phyloP scores from a whole-genome alignment of 2,113 vertebrate genomes.

The Ptychochromis oligacanthus region DNA sequence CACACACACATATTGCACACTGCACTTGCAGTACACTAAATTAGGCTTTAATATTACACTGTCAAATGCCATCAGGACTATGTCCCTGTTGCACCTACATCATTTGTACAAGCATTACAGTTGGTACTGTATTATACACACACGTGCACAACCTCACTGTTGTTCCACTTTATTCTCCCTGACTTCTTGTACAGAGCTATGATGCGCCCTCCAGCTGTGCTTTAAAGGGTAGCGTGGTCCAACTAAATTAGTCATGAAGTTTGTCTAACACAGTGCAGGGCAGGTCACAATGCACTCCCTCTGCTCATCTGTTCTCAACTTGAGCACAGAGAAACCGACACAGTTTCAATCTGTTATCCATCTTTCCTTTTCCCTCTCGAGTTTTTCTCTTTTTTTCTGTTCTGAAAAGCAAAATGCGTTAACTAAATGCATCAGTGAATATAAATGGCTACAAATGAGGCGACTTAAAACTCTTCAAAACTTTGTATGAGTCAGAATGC shows the following conservation, averaged over 20 bases:
- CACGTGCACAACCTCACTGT: neutral
- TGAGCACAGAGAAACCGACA: neutral
- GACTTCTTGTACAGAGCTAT: neutral
- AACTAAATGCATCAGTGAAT: conserved; percentile 28
- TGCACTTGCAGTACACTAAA: neutral
- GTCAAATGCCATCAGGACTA: neutral
- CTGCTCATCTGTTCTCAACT: neutral
- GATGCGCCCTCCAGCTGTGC: neutral
- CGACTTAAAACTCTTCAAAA: conserved; percentile 5
- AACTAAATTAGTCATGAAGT: conserved; percentile 35
- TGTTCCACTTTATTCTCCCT: conserved; percentile 5
- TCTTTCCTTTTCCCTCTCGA: neutral
- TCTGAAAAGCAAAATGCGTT: conserved; percentile 3
- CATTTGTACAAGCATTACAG: neutral
- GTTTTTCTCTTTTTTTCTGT: neutral
- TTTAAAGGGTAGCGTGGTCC: neutral
- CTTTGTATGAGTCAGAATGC: neutral
- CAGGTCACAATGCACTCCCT: neutral
- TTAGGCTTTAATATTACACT: neutral
- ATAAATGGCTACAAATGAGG: conserved; percentile 10
- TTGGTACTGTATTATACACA: neutral
- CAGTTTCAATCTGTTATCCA: neutral
- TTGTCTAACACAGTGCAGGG: conserved; percentile 14
- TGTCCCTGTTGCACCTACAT: neutral
- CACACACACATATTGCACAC: neutral